These are phyloP conservation scores for Papilio elwesi DNA, from an alignment of 2,888 invertebrate species.

Conservation along the genomic window DNA sequence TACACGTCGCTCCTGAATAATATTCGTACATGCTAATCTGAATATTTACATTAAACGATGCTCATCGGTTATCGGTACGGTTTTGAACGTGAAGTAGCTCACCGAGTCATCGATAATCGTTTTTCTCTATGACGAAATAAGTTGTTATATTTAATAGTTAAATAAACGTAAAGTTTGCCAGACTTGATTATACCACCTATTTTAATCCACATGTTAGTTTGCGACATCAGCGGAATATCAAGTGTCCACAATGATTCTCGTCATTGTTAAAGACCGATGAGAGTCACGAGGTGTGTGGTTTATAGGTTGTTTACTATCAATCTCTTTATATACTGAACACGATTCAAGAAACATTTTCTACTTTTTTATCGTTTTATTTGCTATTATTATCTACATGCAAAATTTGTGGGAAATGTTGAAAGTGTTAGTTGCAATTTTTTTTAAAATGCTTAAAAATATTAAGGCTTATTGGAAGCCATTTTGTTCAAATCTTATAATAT, in stretches of 20 bases:
- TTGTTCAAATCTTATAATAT: too few species aligned
- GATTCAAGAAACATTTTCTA: neutral
- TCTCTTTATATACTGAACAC: conserved; percentile 1
- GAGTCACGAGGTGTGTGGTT: neutral
- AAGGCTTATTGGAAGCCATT: too few species aligned
- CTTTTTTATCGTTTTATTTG: neutral
- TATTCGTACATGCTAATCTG: too few species aligned
- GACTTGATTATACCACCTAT: neutral
- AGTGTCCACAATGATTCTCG: conserved; percentile 20
- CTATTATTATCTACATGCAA: neutral
- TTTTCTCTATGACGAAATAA: too few species aligned
- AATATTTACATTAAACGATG: too few species aligned
- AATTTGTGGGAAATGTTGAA: too few species aligned
- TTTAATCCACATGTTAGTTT: conserved; percentile 15
- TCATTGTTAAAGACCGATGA: conserved; percentile 9
- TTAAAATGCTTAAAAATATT: too few species aligned
- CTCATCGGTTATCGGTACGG: too few species aligned
- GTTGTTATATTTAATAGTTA: neutral
- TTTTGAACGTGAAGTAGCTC: too few species aligned
- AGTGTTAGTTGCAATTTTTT: too few species aligned
- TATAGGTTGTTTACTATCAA: neutral
- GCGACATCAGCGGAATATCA: conserved; percentile 19
- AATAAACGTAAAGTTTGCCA: neutral
- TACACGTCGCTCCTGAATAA: too few species aligned
- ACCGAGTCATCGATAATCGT: too few species aligned